Base-by-base conservation (phyloP, 2,888 invertebrate species). In the Quadroppia sp. region DNA sequence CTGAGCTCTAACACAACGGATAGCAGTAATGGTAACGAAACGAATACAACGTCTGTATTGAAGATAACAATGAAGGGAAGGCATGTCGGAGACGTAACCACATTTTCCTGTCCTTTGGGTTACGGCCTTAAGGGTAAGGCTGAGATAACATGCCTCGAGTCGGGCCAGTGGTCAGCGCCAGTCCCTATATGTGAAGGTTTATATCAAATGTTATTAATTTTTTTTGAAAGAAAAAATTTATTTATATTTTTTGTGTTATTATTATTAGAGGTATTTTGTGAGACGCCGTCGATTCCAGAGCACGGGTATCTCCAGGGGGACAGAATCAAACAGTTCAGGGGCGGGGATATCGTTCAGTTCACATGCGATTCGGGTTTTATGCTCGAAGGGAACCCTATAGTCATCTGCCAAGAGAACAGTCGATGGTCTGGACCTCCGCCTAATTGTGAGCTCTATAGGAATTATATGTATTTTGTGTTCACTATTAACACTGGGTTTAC, bases 361-460 rank as follows among this genome's bases (percentile, higher is more conserved):
- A 90, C 90, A 81, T 94, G 93, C 82, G 89, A 91, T 83, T 88
- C 90, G 11, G 91, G 91, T 79, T 92, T 88, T 82, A 91, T 93
- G 87, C 88, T 93, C 86, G 91, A 92, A 82, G 93, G 94, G 1
- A 87, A 90, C 79, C 91, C 92, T n/a, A 91, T 92, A 78, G 88
- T 92, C 71, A 90, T 92, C 28, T 94, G 94, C 82, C 91, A 92
- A 83, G 91, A 91, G 80, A 90, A 89, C 81, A 91, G 91, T 11
- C 86, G 90, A 75, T 93, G 93, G 91, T 90, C 91, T 74, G 89
- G 90, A 69, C 88, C 88, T 59, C 85, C 89, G 32, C 91, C 92
- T n/a, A 90, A 90, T 82, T 92, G 92, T 89, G 82, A 86, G 86
- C 64, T 17, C 20, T 61, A 67, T 42, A 59, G 13, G 17, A 67